phyloP scores from a whole-genome alignment of 2,888 invertebrate genomes.

The Cephus runcator region DNA sequence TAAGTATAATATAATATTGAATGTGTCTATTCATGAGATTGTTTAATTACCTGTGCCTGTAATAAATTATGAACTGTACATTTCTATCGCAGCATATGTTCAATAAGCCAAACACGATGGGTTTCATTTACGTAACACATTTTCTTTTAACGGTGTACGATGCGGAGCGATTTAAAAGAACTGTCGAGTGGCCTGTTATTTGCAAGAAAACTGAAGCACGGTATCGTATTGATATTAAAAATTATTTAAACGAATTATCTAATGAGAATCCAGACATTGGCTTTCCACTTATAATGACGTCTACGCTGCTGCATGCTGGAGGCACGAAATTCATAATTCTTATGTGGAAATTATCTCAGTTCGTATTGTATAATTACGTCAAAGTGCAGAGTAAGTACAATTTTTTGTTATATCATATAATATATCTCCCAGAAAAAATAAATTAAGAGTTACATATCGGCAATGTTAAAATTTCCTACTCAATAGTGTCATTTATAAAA shows the following conservation, averaged over 20 bases:
- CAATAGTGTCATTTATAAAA: too few species aligned
- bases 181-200: conserved; percentile 54
- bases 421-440: background rate
- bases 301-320: conserved; percentile 54
- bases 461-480: too few species aligned
- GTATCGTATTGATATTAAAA: conserved; percentile 53
- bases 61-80: too few species aligned
- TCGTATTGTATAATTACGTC: conserved; percentile 46
- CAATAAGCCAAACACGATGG: conserved; percentile 57
- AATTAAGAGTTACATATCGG: too few species aligned
- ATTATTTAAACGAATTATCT: conserved; percentile 47
- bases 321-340: conserved; percentile 55
- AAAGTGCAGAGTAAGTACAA: conserved; percentile 39
- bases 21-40: too few species aligned
- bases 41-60: too few species aligned
- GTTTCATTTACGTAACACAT: conserved; percentile 53
- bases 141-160: conserved; percentile 55
- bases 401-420: background rate
- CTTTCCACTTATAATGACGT: conserved; percentile 53
- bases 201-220: conserved; percentile 56
- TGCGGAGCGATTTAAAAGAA: conserved; percentile 45
- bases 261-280: conserved; percentile 52
- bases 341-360: conserved; percentile 57
- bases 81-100: conserved; percentile 53
- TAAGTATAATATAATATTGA: too few species aligned